phyloP scores from a whole-genome alignment of 2,888 invertebrate species.

The Oithona nana region DNA sequence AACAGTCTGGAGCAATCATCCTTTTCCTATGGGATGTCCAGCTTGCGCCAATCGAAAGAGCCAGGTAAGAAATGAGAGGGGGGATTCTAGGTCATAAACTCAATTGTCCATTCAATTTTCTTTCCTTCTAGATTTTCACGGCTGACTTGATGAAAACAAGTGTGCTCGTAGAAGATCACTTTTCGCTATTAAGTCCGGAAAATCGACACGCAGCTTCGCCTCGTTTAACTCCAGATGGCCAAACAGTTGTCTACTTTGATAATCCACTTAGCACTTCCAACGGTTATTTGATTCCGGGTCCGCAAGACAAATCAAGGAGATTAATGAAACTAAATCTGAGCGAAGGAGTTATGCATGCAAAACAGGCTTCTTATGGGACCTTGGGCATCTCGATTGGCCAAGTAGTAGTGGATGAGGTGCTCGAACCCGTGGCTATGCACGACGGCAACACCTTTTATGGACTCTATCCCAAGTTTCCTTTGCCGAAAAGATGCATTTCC shows the following conservation, averaged over 20 bases:
- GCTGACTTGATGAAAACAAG: background rate
- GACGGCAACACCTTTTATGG: conserved; percentile 1
- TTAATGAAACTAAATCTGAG: background rate
- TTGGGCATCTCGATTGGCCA: background rate
- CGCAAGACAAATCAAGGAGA: background rate
- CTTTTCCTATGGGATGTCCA: background rate
- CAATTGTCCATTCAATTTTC: background rate
- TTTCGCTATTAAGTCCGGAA: background rate
- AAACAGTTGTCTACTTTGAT: conserved; percentile 3
- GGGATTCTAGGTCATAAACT: background rate
- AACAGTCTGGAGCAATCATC: background rate
- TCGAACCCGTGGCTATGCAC: background rate
- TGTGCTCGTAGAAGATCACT: background rate
- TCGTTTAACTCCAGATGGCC: background rate
- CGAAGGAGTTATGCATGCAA: background rate
- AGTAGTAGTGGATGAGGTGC: background rate
- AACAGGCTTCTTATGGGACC: no score
- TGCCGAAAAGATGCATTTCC: background rate
- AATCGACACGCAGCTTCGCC: background rate
- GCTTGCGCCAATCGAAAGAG: background rate
- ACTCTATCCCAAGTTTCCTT: background rate
- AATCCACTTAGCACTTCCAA: background rate
- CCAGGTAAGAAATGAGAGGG: background rate
- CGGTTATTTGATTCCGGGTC: background rate
- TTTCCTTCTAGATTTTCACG: background rate